These are phyloP conservation scores for silkworm (Bombyx mori) DNA, from an alignment of 1,140 invertebrate species.

Conservation along the genomic window DNA sequence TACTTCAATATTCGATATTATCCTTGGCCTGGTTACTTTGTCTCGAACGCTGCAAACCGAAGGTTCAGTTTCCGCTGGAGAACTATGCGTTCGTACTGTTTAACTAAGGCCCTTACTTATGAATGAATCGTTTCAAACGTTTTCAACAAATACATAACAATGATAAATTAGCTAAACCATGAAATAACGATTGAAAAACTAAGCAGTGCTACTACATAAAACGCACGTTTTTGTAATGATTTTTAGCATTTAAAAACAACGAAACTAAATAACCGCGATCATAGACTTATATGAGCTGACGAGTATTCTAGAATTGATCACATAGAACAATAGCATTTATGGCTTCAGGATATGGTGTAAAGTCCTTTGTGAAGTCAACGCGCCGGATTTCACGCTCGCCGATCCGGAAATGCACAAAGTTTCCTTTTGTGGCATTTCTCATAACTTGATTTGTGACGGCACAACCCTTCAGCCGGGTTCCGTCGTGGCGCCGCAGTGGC, in stretches of 20 bases:
- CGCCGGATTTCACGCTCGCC: slow-evolving; percentile 57
- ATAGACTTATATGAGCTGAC: slow-evolving; percentile 19
- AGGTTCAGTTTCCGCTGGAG: no score
- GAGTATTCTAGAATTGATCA: slow-evolving; percentile 6
- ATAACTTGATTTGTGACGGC: slow-evolving; percentile 68
- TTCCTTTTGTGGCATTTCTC: slow-evolving; percentile 68
- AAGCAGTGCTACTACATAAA: no score
- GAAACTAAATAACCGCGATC: slow-evolving; percentile 21
- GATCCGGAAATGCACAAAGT: slow-evolving; percentile 66
- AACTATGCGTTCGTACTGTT: no score
- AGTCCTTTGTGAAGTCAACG: slow-evolving; percentile 23
- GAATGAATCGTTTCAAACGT: no score
- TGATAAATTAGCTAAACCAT: no score
- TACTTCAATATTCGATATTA: no score
- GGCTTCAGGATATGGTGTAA: slow-evolving; percentile 33
- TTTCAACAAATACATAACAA: no score
- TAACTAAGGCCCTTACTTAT: no score
- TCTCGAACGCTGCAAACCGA: no score
- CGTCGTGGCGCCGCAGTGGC: slow-evolving; percentile 55
- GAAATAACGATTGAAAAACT: no score
- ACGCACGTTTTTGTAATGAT: no score
- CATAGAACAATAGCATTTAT: slow-evolving; percentile 5
- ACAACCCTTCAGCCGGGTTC: slow-evolving; percentile 62
- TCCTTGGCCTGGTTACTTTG: no score
- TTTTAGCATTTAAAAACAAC: slow-evolving; percentile 20